Conservation (phyloP, 2,797 vertebrate genomes). For the Micromesistius poutassou region DNA sequence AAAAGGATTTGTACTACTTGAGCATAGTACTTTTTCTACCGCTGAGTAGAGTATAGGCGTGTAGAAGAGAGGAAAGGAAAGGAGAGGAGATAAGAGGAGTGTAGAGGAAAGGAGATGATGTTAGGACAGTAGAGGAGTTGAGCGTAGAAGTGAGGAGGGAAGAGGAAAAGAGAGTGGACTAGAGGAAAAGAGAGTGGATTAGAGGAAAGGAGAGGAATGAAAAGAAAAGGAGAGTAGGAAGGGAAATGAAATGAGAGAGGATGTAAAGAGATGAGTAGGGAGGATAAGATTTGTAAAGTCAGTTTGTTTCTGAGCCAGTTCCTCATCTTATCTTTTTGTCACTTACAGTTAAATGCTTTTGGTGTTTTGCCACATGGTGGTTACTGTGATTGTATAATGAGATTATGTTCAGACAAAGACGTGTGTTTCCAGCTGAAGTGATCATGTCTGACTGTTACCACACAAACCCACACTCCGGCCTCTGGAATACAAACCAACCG, state of each 20-base stretch:
- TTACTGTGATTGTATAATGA: conserved; percentile 1
- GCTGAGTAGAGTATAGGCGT: neutral
- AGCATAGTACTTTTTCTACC: neutral
- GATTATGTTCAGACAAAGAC: neutral
- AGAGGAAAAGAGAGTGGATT: neutral
- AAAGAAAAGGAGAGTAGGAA: neutral
- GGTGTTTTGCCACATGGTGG: neutral
- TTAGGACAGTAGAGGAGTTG: neutral
- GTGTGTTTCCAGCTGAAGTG: neutral
- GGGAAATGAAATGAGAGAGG: neutral
- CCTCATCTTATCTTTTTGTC: neutral
- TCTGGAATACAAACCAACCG: neutral
- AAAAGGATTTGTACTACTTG: neutral
- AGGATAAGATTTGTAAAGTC: neutral
- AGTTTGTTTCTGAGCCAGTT: neutral
- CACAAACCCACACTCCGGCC: neutral
- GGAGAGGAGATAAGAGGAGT: neutral
- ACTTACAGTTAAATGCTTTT: neutral
- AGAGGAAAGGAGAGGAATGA: neutral
- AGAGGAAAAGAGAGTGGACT: neutral
- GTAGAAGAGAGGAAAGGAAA: neutral
- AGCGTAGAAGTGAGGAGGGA: neutral
- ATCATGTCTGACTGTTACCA: neutral
- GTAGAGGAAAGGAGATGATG: neutral
- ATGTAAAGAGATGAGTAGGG: neutral